Evolutionary conservation across 2,888 invertebrate species (phyloP), one percentile per base, ranked within the genome.

Genomic region (Trichogramma dendrolimi): DNA sequence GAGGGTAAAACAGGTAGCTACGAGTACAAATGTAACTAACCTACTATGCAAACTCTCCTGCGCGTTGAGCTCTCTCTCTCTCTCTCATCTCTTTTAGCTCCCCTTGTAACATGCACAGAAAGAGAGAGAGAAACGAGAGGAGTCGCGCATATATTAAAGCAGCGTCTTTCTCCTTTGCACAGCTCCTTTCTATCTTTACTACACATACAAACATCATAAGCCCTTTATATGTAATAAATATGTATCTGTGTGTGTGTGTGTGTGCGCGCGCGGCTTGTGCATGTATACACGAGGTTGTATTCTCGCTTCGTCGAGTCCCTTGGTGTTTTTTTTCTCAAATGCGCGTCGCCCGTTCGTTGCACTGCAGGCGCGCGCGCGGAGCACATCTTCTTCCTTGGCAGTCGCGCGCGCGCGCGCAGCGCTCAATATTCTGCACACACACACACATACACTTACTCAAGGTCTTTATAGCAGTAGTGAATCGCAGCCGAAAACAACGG

Each of bases 1-100:
- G 66, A 61, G 72, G 72, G 73, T 70, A 73, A 73, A 72, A 72
- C 73, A 73, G 73, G 73, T 73, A 73, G 73, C 72, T 65, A 66
- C 65, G 66, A 65, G 65, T 65, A 65, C 65, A 65, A 65, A 65
- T 62, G 65, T 65, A 65, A 57, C 60, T 58, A 62, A 60, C 61
- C 64, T 62, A 59, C 60, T 60, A 55, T 57, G 55, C 52, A 8
- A n/a, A 7, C 14, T 27, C 27, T 27, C 27, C 2, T 27, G 27
- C 27, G 1, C 27, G 27, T 27, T 3, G 27, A 27, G 27, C 27
- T 27, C 27, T 27, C 27, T 27, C 14, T 14, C 14, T 14, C 14
- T 14, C 27, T 27, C 27, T 27, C 27, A 27, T 27, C 27, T 27
- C 27, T 27, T 27, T 27, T 27, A 27, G 27, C 27, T 27, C 27